Evolutionary conservation across 1,140 invertebrate genomes (phyloP).

Genomic region (Augochlora pura): DNA sequence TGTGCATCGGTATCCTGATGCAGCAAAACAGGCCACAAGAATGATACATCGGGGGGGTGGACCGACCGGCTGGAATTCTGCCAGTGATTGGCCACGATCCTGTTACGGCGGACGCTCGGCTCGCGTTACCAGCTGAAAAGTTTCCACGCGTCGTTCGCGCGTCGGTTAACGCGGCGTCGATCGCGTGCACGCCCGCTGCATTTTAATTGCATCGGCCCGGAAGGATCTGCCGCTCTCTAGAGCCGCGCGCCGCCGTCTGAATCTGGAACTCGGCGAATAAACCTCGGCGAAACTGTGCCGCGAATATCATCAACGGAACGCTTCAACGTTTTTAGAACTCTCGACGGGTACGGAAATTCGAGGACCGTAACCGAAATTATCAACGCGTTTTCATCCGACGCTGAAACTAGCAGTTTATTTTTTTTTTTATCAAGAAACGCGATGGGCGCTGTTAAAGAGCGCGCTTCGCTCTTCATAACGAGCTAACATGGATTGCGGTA

Average conservation of each 20-base stretch:
- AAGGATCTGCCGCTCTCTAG: neutral
- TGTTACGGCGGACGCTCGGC: neutral
- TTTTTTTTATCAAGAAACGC: too few species aligned
- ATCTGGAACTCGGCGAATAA: neutral
- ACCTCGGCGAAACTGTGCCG: neutral
- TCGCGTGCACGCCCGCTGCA: neutral
- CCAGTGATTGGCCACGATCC: constrained; percentile 13
- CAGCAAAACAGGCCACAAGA: constrained; percentile 37
- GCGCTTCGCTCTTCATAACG: too few species aligned
- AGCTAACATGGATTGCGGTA: too few species aligned
- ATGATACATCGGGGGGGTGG: constrained; percentile 28
- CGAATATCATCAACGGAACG: neutral
- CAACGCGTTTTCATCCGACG: too few species aligned
- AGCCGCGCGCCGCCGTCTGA: neutral
- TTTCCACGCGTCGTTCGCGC: neutral
- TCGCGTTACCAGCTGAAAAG: constrained; percentile 14
- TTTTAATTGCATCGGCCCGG: constrained; percentile 4
- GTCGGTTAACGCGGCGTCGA: constrained; percentile 14
- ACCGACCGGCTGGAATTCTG: constrained; percentile 30
- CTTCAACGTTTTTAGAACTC: too few species aligned
- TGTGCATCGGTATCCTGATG: constrained; percentile 17
- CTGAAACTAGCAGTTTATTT: too few species aligned
- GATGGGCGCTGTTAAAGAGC: too few species aligned
- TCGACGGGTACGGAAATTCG: too few species aligned
- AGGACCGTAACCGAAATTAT: too few species aligned